Evolutionary conservation across 2,113 vertebrate species (phyloP).

Genomic region (Prionailurus bengalensis): DNA sequence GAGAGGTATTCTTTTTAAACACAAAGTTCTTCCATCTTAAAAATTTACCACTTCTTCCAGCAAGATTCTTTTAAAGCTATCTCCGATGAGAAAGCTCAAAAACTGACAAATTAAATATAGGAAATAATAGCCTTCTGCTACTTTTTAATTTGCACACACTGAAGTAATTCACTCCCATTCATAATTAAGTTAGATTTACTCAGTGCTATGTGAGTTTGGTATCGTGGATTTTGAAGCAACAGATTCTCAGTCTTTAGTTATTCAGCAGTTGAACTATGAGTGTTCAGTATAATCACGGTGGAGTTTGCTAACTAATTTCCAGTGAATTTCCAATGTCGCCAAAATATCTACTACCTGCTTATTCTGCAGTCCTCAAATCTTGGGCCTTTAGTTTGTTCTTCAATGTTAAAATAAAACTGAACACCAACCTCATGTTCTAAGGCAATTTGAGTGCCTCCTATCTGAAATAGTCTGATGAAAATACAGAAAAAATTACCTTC

Average conservation of each 20-base stretch:
- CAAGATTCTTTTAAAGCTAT: background rate
- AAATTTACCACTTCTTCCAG: background rate
- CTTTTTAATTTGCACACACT: background rate
- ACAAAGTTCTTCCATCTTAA: background rate
- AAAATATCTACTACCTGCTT: background rate
- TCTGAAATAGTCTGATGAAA: background rate
- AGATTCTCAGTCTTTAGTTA: background rate
- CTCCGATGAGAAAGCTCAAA: background rate
- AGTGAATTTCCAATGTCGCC: background rate
- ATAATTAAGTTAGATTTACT: background rate
- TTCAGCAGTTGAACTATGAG: background rate
- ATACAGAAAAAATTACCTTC: background rate
- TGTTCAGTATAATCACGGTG: background rate
- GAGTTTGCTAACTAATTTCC: constrained; percentile 1
- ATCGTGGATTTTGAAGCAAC: background rate
- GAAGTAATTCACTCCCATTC: background rate
- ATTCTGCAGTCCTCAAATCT: background rate
- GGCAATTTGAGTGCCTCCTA: background rate
- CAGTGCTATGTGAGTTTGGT: background rate
- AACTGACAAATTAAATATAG: background rate
- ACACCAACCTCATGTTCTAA: background rate
- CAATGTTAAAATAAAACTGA: background rate
- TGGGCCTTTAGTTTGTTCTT: background rate
- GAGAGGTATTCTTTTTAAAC: background rate
- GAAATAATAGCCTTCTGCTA: background rate